Conservation (phyloP, 2,113 vertebrate genomes). For the Tichodroma muraria region DNA sequence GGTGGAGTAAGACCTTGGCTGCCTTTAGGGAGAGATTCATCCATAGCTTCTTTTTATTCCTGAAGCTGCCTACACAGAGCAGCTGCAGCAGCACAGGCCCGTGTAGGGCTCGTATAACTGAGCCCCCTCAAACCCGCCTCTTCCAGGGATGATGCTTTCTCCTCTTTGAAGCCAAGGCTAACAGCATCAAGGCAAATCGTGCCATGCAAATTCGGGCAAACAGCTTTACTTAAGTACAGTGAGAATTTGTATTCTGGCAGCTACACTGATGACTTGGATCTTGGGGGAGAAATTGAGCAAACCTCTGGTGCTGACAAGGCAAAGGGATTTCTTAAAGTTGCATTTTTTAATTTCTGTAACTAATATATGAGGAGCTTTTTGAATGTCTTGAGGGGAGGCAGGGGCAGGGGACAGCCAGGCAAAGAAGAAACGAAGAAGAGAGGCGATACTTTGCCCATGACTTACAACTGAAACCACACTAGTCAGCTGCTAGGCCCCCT, state of each 20-base stretch:
- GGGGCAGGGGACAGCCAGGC: neutral
- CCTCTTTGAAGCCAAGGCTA: neutral
- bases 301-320: neutral
- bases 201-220: neutral
- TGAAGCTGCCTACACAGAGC: neutral
- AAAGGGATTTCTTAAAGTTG: neutral
- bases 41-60: neutral
- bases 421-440: neutral
- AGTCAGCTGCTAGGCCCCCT: neutral
- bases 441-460: neutral
- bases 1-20: neutral
- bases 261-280: neutral
- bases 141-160: neutral
- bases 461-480: neutral
- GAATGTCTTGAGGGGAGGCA: neutral
- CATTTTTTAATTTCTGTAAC: neutral
- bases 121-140: neutral
- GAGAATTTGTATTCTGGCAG: neutral
- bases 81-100: neutral
- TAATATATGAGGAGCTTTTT: neutral
- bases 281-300: neutral
- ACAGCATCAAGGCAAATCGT: neutral
- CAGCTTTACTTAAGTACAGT: neutral
- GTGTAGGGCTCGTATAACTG: rapidly evolving
- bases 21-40: neutral